Evolutionary conservation across 2,113 vertebrate genomes (phyloP).

Genomic region (Galbula dea): DNA sequence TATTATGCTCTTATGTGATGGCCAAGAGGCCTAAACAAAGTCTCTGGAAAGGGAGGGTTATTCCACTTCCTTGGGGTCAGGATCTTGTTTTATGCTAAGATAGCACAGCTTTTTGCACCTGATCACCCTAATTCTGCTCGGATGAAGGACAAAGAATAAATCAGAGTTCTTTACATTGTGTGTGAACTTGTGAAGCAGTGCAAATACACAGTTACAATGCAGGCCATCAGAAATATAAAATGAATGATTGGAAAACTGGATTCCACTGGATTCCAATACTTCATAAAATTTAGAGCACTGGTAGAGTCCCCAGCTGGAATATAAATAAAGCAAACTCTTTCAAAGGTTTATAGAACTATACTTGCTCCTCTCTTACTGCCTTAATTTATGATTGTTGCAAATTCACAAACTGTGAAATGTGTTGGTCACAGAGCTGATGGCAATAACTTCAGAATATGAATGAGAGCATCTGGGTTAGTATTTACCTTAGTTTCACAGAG

Average conservation of each 20-base stretch:
- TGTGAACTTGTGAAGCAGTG: neutral
- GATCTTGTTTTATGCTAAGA: neutral
- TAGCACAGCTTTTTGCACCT: neutral
- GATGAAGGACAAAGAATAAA: neutral
- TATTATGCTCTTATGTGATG: neutral
- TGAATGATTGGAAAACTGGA: neutral
- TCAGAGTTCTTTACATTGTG: neutral
- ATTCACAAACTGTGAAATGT: slow-evolving; percentile 63
- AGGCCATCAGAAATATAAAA: neutral
- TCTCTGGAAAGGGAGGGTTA: neutral
- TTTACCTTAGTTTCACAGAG: slow-evolving; percentile 56
- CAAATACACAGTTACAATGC: neutral
- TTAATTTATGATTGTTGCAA: slow-evolving; percentile 59
- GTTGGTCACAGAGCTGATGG: slow-evolving; percentile 41
- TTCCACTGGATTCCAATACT: neutral
- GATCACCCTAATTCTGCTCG: neutral
- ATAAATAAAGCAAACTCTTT: slow-evolving; percentile 45
- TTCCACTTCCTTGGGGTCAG: neutral
- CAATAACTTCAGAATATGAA: slow-evolving; percentile 58
- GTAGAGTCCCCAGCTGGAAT: neutral
- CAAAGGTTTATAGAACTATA: slow-evolving; percentile 22
- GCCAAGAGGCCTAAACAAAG: neutral
- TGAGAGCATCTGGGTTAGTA: slow-evolving; percentile 38
- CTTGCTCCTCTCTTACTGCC: neutral
- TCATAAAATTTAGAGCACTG: neutral